Conservation (phyloP, 2,888 invertebrate species). For the Sabellastarte sp. region DNA sequence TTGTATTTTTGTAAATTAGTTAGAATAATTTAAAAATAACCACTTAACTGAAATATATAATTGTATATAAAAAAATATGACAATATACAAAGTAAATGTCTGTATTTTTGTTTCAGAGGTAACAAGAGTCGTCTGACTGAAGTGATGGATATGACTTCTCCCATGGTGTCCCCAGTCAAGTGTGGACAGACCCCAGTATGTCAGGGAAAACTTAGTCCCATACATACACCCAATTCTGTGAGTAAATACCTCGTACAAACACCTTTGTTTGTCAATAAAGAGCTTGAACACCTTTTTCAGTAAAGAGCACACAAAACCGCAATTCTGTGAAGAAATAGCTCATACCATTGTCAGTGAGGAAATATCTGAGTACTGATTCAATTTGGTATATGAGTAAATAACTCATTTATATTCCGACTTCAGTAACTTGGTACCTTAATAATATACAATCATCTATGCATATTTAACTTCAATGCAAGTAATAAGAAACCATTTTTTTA, state of each 20-base stretch:
- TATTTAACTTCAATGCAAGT: too few relatives aligned
- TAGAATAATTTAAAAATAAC: too few relatives aligned
- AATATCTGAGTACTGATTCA: neutral
- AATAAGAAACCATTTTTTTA: too few relatives aligned
- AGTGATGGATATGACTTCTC: conserved; percentile 3
- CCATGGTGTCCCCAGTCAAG: conserved; percentile 9
- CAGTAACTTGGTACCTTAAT: too few relatives aligned
- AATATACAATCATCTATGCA: too few relatives aligned
- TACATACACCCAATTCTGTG: conserved; percentile 9
- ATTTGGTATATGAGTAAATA: too few relatives aligned
- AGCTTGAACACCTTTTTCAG: too few relatives aligned
- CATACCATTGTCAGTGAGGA: neutral
- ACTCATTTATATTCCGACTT: too few relatives aligned
- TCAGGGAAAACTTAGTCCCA: neutral
- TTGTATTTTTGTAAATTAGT: too few relatives aligned
- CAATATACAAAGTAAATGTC: too few relatives aligned
- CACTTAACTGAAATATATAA: too few relatives aligned
- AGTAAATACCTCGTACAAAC: neutral
- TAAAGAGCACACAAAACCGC: neutral
- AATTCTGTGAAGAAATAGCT: conserved; percentile 7
- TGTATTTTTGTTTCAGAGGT: neutral
- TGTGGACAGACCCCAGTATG: neutral
- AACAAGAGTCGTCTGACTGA: neutral
- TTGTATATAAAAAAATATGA: too few relatives aligned
- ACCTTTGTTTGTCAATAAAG: neutral